A percentile compares a stretch with the other conserved stretches of the same genome.
Conservation (phyloP, 2,888 invertebrate genomes). For the Nephrotoma flavescens region DNA sequence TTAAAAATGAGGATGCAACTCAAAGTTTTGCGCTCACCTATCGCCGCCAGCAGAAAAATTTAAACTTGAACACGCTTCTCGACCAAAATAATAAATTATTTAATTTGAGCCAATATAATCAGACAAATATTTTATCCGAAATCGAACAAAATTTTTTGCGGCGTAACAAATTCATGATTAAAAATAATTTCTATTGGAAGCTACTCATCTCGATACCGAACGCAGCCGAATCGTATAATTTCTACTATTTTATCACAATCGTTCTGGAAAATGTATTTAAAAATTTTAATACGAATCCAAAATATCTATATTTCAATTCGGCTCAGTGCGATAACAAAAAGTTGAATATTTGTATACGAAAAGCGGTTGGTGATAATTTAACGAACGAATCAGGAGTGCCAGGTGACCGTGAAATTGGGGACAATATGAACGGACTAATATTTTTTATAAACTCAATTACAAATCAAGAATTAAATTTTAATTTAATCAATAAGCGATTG, state of each 20-base stretch:
- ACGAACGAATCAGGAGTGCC: constrained; percentile 20
- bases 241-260: constrained; percentile 34
- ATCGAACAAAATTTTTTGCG: not conserved
- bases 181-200: constrained; percentile 40
- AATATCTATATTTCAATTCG: not conserved
- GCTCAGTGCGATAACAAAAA: not conserved
- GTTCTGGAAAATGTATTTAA: constrained; percentile 35
- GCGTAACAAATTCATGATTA: not conserved
- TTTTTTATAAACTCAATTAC: constrained; percentile 13
- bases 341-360: constrained; percentile 24
- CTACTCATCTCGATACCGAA: constrained; percentile 42
- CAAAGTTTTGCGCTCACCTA: constrained; percentile 20
- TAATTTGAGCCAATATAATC: not conserved
- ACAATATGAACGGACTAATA: not conserved
- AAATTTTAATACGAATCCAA: constrained; percentile 20
- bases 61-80: not conserved
- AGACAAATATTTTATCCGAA: not conserved
- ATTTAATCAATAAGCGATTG: constrained; percentile 22
- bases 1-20: constrained; percentile 16
- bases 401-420: not conserved
- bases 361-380: constrained; percentile 20
- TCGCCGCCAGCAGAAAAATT: constrained; percentile 25
- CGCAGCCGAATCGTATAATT: constrained; percentile 31
- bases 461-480: constrained; percentile 17
- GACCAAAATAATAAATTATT: not conserved